Percentiles rank a stretch among this genome's conserved stretches.
Evolutionary conservation across 92 coral and sea anemone genomes (phyloP).

Genomic region (Actinernus sp.): DNA sequence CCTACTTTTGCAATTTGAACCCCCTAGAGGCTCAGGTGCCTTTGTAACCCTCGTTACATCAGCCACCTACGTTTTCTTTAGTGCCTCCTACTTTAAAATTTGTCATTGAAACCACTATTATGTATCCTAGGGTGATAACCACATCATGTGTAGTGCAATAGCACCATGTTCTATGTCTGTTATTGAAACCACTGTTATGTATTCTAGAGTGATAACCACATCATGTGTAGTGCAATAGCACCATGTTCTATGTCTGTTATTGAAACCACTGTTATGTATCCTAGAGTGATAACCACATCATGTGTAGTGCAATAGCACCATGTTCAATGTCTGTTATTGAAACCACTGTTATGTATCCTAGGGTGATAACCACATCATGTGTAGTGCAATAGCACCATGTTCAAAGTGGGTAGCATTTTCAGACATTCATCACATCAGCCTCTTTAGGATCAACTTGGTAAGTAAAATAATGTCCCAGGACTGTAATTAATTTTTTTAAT

Average conservation of each 20-base stretch:
- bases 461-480: not conserved
- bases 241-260: not conserved
- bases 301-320: constrained; percentile 85
- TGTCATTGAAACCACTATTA: too few species aligned
- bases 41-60: too few species aligned
- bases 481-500: not conserved
- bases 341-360: constrained; percentile 6
- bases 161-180: too few species aligned
- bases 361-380: constrained; percentile 92
- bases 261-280: not conserved
- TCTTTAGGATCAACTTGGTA: constrained; percentile 77
- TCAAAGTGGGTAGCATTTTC: constrained; percentile 90
- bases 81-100: too few species aligned
- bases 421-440: constrained; percentile 73
- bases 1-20: too few species aligned
- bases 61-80: too few species aligned
- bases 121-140: too few species aligned
- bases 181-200: too few species aligned
- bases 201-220: too few species aligned
- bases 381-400: constrained; percentile 87
- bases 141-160: too few species aligned
- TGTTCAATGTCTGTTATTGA: constrained; percentile 41
- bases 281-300: constrained; percentile 90
- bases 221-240: constrained; percentile 64
- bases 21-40: too few species aligned